Evolutionary conservation across 2,888 invertebrate species (phyloP).

Genomic region (Coenonympha arcania): DNA sequence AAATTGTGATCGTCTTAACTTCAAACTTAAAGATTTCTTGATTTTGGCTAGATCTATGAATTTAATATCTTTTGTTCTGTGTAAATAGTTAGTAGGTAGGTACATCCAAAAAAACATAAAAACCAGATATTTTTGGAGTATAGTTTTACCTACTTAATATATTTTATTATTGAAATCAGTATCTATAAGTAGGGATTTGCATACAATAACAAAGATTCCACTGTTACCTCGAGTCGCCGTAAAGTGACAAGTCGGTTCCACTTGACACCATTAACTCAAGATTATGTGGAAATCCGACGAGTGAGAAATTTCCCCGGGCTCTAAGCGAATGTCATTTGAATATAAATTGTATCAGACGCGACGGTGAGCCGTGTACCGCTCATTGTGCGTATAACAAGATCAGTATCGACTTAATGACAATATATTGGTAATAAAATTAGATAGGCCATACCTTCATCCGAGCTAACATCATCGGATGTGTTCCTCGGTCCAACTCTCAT

Average conservation of each 20-base stretch:
- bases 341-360: constrained; percentile 65
- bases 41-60: no score
- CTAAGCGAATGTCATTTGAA: constrained; percentile 71
- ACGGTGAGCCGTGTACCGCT: constrained; percentile 54
- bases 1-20: no score
- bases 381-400: constrained; percentile 74
- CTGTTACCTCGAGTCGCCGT: constrained; percentile 8
- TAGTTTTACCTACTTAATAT: no score
- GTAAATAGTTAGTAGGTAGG: not conserved
- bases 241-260: constrained; percentile 32
- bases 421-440: constrained; percentile 75
- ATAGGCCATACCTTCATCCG: constrained; percentile 69
- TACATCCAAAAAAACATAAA: constrained; percentile 2
- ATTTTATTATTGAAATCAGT: constrained; percentile 5
- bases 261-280: constrained; percentile 61
- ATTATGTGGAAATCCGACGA: constrained; percentile 69
- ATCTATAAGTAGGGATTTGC: constrained; percentile 22
- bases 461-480: constrained; percentile 54
- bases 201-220: constrained; percentile 22
- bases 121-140: not conserved
- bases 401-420: constrained; percentile 75
- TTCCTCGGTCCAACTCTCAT: constrained; percentile 57
- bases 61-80: no score
- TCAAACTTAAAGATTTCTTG: no score
- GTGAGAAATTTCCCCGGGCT: constrained; percentile 66